phyloP scores from a whole-genome alignment of 2,113 vertebrate species.

The Burhinus bistriatus region DNA sequence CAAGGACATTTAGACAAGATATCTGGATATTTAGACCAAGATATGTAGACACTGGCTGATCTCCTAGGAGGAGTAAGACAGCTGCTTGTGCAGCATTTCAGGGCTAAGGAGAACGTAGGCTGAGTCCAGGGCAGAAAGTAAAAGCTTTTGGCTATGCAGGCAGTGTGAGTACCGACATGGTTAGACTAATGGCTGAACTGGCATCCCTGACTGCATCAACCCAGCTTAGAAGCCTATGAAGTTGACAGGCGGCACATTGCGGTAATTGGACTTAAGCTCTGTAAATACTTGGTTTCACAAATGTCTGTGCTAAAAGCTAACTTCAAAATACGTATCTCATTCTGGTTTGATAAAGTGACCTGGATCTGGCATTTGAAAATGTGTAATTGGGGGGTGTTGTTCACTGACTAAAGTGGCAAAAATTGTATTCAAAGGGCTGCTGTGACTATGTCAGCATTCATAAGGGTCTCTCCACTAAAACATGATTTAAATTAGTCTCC shows the following conservation, averaged over 20 bases:
- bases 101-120: not conserved
- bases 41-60: not conserved
- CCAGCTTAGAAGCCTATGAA: not conserved
- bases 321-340: not conserved
- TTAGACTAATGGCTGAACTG: not conserved
- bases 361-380: not conserved
- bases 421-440: not conserved
- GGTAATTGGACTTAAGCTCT: not conserved
- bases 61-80: not conserved
- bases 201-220: not conserved
- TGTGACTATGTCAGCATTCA: not conserved
- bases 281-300: slow-evolving; percentile 14
- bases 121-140: not conserved
- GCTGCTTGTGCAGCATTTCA: not conserved
- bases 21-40: not conserved
- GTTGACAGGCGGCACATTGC: not conserved
- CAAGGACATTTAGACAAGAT: not conserved
- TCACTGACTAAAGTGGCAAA: not conserved
- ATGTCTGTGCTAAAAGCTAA: not conserved
- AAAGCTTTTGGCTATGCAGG: not conserved
- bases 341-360: not conserved
- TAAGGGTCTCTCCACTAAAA: not conserved
- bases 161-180: accelerated
- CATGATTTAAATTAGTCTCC: not conserved
- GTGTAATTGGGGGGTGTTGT: not conserved